Conservation (phyloP, 2,797 vertebrate species). For the Myoxocephalus aenaeus region DNA sequence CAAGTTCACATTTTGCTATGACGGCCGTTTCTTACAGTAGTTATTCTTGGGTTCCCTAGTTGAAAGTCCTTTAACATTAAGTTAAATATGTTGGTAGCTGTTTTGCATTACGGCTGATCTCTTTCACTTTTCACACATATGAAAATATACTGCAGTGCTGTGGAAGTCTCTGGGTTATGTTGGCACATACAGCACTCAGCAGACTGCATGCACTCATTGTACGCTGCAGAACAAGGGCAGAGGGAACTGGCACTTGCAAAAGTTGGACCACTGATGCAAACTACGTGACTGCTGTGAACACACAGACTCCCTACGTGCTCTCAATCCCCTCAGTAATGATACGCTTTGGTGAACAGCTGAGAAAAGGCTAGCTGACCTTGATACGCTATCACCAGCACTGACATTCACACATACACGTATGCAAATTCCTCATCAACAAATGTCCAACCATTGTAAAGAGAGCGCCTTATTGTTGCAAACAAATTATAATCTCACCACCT, state of each 20-base stretch:
- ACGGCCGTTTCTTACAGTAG: not conserved
- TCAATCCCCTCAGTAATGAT: conserved; percentile 44
- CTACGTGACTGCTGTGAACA: conserved; percentile 75
- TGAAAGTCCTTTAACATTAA: not conserved
- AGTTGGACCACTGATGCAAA: conserved; percentile 67
- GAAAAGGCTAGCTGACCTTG: conserved; percentile 68
- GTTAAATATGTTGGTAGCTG: not conserved
- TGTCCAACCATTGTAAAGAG: not conserved
- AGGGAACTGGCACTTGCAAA: conserved; percentile 53
- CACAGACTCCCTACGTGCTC: conserved; percentile 75
- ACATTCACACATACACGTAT: conserved; percentile 12
- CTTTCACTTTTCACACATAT: conserved; percentile 37
- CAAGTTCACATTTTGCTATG: not conserved
- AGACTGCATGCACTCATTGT: conserved; percentile 45
- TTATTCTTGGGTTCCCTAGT: not conserved
- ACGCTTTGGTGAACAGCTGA: conserved; percentile 75
- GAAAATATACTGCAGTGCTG: conserved; percentile 36
- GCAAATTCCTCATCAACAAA: conserved; percentile 38
- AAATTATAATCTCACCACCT: conserved; percentile 14
- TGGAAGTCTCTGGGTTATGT: conserved; percentile 8
- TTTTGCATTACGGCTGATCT: conserved; percentile 45
- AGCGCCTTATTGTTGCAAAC: not conserved
- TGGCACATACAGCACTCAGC: conserved; percentile 35
- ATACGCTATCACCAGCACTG: conserved; percentile 22
- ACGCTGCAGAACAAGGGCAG: conserved; percentile 52